Conservation (phyloP, 2,113 vertebrate genomes). For the Ctenodactylus gundi region DNA sequence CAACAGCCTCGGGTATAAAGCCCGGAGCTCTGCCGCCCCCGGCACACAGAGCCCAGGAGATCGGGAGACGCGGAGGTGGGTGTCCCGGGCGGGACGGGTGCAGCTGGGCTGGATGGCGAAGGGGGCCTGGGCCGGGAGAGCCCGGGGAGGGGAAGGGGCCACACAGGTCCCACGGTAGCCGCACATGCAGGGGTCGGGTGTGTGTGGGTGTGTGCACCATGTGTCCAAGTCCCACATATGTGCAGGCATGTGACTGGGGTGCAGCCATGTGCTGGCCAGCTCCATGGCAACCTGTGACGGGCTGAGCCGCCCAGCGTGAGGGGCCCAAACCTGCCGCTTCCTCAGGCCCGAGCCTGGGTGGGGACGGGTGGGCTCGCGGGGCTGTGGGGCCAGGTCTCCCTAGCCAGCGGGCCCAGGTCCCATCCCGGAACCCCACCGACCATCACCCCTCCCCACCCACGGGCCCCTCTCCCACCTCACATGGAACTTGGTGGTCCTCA, state of each 20-base stretch:
- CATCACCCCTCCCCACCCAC: rapidly evolving
- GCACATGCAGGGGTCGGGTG: rapidly evolving
- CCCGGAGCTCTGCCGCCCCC: no score
- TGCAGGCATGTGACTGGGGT: neutral
- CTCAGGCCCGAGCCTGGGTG: neutral
- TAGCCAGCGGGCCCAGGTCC: neutral
- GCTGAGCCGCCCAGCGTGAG: neutral
- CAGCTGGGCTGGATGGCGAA: rapidly evolving
- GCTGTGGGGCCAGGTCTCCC: neutral
- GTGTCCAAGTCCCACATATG: no score
- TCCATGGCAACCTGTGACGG: neutral
- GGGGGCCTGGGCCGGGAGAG: neutral
- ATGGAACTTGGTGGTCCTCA: rapidly evolving
- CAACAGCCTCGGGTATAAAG: neutral
- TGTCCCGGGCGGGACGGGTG: no score
- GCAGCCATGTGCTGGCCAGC: neutral
- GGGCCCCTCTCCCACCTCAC: neutral
- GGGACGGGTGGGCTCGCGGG: neutral
- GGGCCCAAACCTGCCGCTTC: neutral
- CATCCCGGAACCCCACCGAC: no score
- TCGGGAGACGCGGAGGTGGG: no score
- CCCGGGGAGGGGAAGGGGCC: neutral
- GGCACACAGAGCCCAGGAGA: no score
- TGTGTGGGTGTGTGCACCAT: rapidly evolving
- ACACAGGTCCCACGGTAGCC: neutral